Conservation (phyloP, 2,888 invertebrate genomes). For the Invenusta paracnida region DNA sequence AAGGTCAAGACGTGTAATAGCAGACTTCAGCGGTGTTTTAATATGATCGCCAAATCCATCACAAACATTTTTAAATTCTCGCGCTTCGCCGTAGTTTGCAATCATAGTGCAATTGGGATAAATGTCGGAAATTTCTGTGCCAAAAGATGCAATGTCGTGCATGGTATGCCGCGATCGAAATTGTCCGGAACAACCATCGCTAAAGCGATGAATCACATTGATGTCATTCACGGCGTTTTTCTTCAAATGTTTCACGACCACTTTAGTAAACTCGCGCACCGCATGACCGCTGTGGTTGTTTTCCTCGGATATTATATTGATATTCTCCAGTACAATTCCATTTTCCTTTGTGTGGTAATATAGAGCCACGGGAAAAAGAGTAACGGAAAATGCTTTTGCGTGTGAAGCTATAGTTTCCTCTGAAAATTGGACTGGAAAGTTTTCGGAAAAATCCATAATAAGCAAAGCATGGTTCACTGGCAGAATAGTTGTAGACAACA, state of each 20-base stretch:
- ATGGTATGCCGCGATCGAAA: background rate
- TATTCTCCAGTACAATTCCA: background rate
- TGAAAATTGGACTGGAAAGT: background rate
- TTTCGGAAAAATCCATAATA: constrained; percentile 6
- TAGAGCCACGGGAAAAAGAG: background rate
- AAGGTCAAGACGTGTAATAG: background rate
- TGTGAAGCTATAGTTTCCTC: background rate
- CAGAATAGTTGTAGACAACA: background rate
- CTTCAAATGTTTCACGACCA: background rate
- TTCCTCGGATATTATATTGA: background rate
- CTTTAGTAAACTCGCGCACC: background rate
- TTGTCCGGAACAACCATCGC: background rate
- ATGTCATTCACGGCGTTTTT: background rate
- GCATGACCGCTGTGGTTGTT: background rate
- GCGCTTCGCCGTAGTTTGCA: background rate
- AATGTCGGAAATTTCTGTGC: background rate
- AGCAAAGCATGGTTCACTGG: background rate
- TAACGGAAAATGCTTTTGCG: background rate
- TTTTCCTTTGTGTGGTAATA: background rate
- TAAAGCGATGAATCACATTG: constrained; percentile 13
- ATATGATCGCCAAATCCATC: background rate
- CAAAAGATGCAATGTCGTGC: background rate
- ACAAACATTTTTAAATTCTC: background rate
- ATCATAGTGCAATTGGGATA: background rate
- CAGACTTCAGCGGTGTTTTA: background rate